Conservation (phyloP, 2,113 vertebrate species). For the Trichechus manatus region DNA sequence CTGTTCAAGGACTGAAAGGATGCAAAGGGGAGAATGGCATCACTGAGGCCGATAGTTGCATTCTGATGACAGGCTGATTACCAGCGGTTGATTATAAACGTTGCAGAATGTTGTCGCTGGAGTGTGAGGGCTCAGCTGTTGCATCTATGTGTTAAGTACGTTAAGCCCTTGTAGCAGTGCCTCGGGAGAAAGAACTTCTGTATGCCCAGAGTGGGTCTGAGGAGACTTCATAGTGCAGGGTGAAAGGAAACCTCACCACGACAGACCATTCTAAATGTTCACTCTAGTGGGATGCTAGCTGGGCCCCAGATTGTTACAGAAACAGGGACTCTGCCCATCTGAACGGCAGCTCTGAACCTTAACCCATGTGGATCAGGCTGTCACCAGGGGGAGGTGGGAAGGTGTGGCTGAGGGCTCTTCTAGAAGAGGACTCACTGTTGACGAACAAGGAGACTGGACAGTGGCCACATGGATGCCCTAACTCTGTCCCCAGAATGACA, state of each 20-base stretch:
- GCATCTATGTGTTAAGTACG: background rate
- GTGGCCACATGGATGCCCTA: background rate
- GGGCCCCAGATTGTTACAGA: background rate
- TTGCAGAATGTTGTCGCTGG: background rate
- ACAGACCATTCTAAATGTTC: background rate
- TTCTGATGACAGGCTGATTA: conserved; percentile 61
- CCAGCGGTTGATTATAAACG: background rate
- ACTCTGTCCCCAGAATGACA: background rate
- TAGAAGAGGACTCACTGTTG: background rate
- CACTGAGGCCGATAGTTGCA: background rate
- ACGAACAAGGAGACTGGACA: background rate
- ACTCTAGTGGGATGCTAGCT: background rate
- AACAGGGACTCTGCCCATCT: background rate
- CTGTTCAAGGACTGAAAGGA: background rate
- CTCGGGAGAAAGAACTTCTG: background rate
- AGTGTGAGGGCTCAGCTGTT: background rate
- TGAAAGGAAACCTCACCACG: background rate
- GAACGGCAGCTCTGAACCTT: background rate
- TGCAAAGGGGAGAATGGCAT: conserved; percentile 28
- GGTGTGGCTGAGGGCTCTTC: background rate
- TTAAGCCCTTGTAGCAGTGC: background rate
- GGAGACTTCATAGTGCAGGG: background rate
- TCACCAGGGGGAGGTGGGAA: background rate
- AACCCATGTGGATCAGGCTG: background rate
- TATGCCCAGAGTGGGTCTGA: background rate